Evolutionary conservation across 1,140 invertebrate genomes (phyloP).

Genomic region (Papilio dardanus): DNA sequence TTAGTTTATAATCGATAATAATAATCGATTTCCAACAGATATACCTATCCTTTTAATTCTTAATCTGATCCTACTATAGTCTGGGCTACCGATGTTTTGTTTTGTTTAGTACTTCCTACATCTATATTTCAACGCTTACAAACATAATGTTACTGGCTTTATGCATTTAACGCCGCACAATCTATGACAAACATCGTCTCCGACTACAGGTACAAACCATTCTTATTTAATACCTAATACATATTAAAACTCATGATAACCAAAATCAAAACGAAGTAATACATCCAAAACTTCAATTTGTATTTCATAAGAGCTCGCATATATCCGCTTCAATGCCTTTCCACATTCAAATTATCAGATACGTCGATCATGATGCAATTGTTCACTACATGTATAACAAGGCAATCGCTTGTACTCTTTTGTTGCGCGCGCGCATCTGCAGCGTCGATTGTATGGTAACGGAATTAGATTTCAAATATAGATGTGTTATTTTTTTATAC

Average conservation of each 20-base stretch:
- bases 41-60: too few relatives aligned
- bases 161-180: too few relatives aligned
- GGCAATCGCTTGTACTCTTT: constrained; percentile 59
- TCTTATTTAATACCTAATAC: too few relatives aligned
- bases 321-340: constrained; percentile 61
- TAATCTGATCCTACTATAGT: too few relatives aligned
- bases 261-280: background rate
- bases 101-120: too few relatives aligned
- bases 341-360: constrained; percentile 79
- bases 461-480: constrained; percentile 71
- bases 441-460: constrained; percentile 56
- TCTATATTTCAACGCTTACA: too few relatives aligned
- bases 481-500: constrained; percentile 53
- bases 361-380: constrained; percentile 72
- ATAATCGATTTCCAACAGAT: too few relatives aligned
- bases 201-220: too few relatives aligned
- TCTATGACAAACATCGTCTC: too few relatives aligned
- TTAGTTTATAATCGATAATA: too few relatives aligned
- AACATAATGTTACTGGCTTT: too few relatives aligned
- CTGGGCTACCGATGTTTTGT: too few relatives aligned
- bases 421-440: constrained; percentile 74
- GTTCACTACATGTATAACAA: constrained; percentile 66
- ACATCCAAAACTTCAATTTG: constrained; percentile 14
- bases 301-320: constrained; percentile 41
- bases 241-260: background rate